Conservation (phyloP, 2,113 vertebrate species). For the zebrafish (Danio rerio) region GRCz12tu NC_133199.1:31989001-31989500, state of each 20-base stretch:
- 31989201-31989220: slow-evolving; percentile 23
- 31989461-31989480: too few relatives aligned
- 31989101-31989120: background rate
- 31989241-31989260: background rate
- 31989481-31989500: too few relatives aligned
- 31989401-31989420: background rate
- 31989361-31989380: slow-evolving; percentile 18
- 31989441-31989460: too few relatives aligned
- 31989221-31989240: slow-evolving; percentile 34
- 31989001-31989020: slow-evolving; percentile 11
- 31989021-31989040: background rate
- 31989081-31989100: slow-evolving; percentile 11
- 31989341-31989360: slow-evolving; percentile 1
- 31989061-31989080: background rate
- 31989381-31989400: background rate
- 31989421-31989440: background rate
- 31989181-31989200: slow-evolving; percentile 43
- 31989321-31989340: slow-evolving; percentile 15
- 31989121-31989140: slow-evolving; percentile 29
- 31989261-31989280: slow-evolving; percentile 28
- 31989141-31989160: slow-evolving; percentile 22
- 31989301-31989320: slow-evolving; percentile 24
- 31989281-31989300: slow-evolving; percentile 6
- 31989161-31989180: slow-evolving; percentile 36
- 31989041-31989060: background rate